Percentiles rank a stretch among this genome's conserved stretches.
phyloP scores from a whole-genome alignment of 2,888 invertebrate species.

The Podotricha telesiphe region DNA sequence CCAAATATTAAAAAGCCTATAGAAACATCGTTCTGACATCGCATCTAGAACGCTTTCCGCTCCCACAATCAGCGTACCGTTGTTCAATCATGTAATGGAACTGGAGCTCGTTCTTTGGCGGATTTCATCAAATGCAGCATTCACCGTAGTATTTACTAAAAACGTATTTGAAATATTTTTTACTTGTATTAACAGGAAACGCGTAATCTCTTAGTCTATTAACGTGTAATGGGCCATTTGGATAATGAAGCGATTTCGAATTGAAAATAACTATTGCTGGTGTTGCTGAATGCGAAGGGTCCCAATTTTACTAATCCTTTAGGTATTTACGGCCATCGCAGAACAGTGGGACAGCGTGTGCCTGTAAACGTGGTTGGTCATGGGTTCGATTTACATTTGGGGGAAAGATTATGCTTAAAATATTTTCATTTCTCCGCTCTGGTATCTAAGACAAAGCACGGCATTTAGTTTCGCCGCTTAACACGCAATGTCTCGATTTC shows the following conservation, averaged over 20 bases:
- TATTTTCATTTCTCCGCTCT: too few species aligned
- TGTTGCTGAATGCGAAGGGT: not conserved
- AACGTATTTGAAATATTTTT: conserved; percentile 48
- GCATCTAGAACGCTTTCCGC: conserved; percentile 36
- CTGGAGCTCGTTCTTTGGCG: conserved; percentile 44
- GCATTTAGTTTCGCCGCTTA: too few species aligned
- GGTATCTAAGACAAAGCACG: too few species aligned
- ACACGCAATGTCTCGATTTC: too few species aligned
- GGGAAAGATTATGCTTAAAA: too few species aligned
- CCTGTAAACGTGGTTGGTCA: too few species aligned
- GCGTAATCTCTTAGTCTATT: conserved; percentile 40
- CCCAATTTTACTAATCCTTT: too few species aligned
- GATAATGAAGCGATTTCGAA: conserved; percentile 29
- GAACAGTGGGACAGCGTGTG: too few species aligned
- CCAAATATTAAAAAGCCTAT: conserved; percentile 7
- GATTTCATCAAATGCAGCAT: conserved; percentile 50
- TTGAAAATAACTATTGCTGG: conserved; percentile 15
- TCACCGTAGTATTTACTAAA: conserved; percentile 43
- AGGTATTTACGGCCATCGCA: too few species aligned
- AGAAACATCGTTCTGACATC: conserved; percentile 17
- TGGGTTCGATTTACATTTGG: too few species aligned
- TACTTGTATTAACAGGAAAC: conserved; percentile 43
- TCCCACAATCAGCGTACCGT: conserved; percentile 37
- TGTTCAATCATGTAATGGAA: conserved; percentile 52
- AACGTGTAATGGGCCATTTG: conserved; percentile 34